Conservation (phyloP, 2,888 invertebrate species). For the Rhogogaster chlorosoma region DNA sequence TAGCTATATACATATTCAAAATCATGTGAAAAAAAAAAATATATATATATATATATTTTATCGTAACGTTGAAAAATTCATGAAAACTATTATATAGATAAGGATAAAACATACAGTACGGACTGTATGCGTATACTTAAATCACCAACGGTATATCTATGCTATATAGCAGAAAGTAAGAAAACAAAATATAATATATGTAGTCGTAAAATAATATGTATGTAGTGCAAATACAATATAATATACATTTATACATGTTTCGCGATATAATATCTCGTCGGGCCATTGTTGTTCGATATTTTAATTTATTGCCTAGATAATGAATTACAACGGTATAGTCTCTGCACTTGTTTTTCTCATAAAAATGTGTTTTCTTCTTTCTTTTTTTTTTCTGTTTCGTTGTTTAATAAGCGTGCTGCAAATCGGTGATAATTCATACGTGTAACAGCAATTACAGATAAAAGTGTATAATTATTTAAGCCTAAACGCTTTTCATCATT, state of each 20-base stretch:
- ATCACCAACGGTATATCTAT: neutral
- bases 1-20: too few species aligned
- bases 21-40: too few species aligned
- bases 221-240: neutral
- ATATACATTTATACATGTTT: neutral
- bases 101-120: neutral
- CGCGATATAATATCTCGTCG: neutral
- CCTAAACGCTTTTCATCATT: neutral
- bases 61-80: neutral
- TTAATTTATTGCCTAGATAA: neutral
- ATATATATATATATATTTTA: too few species aligned
- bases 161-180: neutral
- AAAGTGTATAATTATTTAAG: neutral
- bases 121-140: neutral
- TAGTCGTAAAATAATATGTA: neutral
- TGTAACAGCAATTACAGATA: neutral
- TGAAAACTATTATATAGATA: neutral
- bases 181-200: neutral
- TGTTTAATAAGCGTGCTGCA: neutral
- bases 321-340: neutral
- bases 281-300: neutral
- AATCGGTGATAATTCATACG: neutral
- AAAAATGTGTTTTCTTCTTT: neutral
- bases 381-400: neutral
- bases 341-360: neutral